Base-by-base conservation (phyloP, 2,888 invertebrate species). In the Desoria tigrina region DNA sequence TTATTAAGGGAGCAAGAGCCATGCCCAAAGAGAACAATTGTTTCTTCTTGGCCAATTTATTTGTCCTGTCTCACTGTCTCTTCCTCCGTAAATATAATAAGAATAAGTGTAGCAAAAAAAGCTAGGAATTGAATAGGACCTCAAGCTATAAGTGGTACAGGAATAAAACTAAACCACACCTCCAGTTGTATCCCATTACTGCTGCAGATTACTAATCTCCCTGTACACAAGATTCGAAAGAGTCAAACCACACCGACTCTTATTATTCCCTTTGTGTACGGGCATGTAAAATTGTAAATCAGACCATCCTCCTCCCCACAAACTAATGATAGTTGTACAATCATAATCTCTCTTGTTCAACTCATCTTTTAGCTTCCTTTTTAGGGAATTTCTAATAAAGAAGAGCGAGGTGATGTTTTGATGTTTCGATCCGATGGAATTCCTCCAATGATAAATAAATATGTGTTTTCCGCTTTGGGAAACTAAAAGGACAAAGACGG, bases 31-130 rank as follows among this genome's bases (percentile, higher is more conserved):
- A 54, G 28, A 42, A 23, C 39, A n/a, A 57, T 57, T 57, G 56
- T 42, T 57, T 57, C 56, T 39, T 57, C 37, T 21, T 57, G 56
- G 56, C 37, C 56, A 57, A 57, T 57, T 57, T 57, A 42, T 57
- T 55, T 57, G 56, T 57, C 56, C 42, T 51, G 32, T 28, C 21
- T 16, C 6, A n/a, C n/a, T n/a, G n/a, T n/a, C n/a, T n/a, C n/a
- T n/a, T n/a, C n/a, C n/a, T n/a, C n/a, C n/a, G n/a, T n/a, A n/a
- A n/a, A n/a, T n/a, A n/a, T n/a, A n/a, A n/a, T n/a, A n/a, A n/a
- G n/a, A n/a, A n/a, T n/a, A n/a, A n/a, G n/a, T n/a, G n/a, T n/a
- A n/a, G n/a, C n/a, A n/a, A n/a, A n/a, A n/a, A n/a, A n/a, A n/a
- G n/a, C n/a, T n/a, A n/a, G n/a, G n/a, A n/a, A 32, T 32, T 21